Conservation (phyloP, 2,888 invertebrate species). For the Tenthredo distinguenda region DNA sequence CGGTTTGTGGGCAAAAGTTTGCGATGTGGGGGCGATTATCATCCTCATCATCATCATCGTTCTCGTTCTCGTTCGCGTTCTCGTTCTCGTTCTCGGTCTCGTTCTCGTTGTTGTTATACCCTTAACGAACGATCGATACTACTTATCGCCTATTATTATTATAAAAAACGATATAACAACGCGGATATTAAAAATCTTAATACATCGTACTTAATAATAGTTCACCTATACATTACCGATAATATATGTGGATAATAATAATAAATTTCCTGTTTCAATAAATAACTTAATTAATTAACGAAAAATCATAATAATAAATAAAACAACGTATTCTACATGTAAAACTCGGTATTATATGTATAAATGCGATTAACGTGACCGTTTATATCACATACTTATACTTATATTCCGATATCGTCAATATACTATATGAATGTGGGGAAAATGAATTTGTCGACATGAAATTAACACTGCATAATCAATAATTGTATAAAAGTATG, state of each 20-base stretch:
- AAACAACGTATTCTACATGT: no score
- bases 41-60: not conserved
- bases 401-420: no score
- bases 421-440: no score
- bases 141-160: not conserved
- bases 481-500: no score
- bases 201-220: not conserved
- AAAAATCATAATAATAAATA: not conserved
- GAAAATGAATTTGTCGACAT: no score
- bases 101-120: not conserved
- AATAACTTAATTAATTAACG: no score
- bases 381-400: no score
- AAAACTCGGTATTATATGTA: no score
- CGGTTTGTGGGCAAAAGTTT: slow-evolving; percentile 8
- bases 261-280: no score
- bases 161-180: not conserved
- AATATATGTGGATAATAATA: not conserved
- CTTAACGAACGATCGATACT: not conserved
- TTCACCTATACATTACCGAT: not conserved
- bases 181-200: no score
- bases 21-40: slow-evolving; percentile 19
- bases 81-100: not conserved
- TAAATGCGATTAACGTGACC: no score
- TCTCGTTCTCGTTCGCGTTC: not conserved
- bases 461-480: no score